Conservation (phyloP, 2,113 vertebrate genomes). For the Tympanuchus pallidicinctus region DNA sequence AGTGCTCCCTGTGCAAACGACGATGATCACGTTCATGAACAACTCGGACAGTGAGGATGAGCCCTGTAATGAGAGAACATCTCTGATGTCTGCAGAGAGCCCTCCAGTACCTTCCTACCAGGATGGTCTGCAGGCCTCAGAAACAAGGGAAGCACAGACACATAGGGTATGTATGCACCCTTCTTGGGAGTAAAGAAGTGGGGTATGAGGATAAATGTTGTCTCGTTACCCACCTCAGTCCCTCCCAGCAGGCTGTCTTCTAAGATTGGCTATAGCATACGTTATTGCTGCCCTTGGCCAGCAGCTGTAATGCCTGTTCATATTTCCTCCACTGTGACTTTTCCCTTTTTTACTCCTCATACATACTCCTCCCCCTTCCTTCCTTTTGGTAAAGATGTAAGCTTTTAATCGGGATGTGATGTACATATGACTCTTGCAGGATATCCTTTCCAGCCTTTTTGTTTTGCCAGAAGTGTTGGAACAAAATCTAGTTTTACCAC, state of each 20-base stretch:
- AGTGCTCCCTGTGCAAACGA: neutral
- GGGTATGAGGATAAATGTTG: neutral
- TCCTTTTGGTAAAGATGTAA: slow-evolving; percentile 13
- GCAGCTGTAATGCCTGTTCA: neutral
- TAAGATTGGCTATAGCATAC: neutral
- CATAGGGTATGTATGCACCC: slow-evolving; percentile 74
- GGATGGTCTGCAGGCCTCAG: slow-evolving; percentile 65
- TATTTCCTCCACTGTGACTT: neutral
- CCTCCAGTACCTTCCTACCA: slow-evolving; percentile 82
- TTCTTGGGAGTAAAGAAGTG: neutral
- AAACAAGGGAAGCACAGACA: slow-evolving; percentile 48
- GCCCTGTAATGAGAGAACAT: slow-evolving; percentile 90
- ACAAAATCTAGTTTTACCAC: neutral
- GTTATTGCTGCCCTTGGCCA: neutral
- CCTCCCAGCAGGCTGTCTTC: neutral
- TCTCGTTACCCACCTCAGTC: neutral
- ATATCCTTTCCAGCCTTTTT: slow-evolving; percentile 33
- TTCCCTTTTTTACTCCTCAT: neutral
- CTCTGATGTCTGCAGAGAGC: slow-evolving; percentile 88
- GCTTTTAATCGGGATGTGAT: slow-evolving; percentile 26
- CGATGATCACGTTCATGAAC: slow-evolving; percentile 86
- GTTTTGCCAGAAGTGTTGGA: slow-evolving; percentile 14
- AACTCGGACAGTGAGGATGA: slow-evolving; percentile 93
- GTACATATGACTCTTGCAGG: neutral
- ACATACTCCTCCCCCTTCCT: slow-evolving; percentile 17